Evolutionary conservation across 2,113 vertebrate species (phyloP), one percentile per base, ranked within the genome.

Genomic region (Scalopus aquaticus): DNA sequence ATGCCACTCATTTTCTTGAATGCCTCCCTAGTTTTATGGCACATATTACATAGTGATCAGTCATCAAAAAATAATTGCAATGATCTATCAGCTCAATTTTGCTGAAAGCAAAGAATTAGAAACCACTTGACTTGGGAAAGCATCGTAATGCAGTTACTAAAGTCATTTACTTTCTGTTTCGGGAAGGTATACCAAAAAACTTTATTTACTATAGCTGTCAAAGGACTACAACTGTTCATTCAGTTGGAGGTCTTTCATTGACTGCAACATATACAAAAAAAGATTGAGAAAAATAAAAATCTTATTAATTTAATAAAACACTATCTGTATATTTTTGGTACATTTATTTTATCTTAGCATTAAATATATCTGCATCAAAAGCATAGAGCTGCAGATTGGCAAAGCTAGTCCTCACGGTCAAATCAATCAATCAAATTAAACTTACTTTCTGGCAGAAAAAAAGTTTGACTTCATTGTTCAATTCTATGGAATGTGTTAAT

Each of bases 41-140:
- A 88, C 56, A 92, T 46, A 94, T 58, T 88, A 62, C 37, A 94
- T 37, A 81, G 62, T 80, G 15, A 90, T 87, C 35, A 90, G 85
- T 88, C 89, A 93, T 62, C 73, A 30, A 67, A 86, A 85, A 60
- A 81, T 90, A 90, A 94, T 94, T 92, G 94, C 72, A 84, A 86
- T 62, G 78, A 88, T 65, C 46, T 96, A 91, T 77, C 69, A 49
- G 46, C 24, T 88, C 17, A 28, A 67, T 67, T 54, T 70, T 78
- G 92, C 62, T 94, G 96, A 77, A 95, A 92, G 80, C 58, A 72
- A 76, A 84, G 51, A 76, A 90, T 80, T 84, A 49, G 51, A 91
- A 92, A 90, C 44, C 30, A 92, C 44, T 46, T 51, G 24, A 65
- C 11, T 42, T 76, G 51, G 79, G 30, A 82, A 73, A 77, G 46